A percentile compares a stretch with the other conserved stretches of the same genome.
Conservation (phyloP, 2,113 vertebrate genomes). For the Lophura nycthemera region DNA sequence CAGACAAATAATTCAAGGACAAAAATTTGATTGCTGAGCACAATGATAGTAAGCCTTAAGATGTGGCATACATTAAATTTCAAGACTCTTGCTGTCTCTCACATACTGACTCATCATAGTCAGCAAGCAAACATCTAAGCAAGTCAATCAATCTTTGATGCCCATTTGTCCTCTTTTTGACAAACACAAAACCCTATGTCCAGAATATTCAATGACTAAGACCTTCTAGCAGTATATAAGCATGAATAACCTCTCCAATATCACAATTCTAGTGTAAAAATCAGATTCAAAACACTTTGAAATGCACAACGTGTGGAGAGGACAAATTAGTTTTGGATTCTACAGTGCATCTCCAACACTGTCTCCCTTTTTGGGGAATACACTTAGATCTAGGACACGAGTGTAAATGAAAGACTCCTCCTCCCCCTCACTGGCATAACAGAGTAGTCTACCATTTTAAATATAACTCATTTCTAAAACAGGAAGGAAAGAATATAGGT, state of each 20-base stretch:
- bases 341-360: rapidly evolving
- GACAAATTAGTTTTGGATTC: not conserved
- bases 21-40: not conserved
- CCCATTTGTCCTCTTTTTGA: not conserved
- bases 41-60: not conserved
- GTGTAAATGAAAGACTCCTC: not conserved
- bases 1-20: not conserved
- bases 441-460: not conserved
- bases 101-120: not conserved
- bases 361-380: not conserved
- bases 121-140: not conserved
- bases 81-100: not conserved
- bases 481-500: not conserved
- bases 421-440: not conserved
- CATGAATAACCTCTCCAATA: not conserved
- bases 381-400: not conserved
- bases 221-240: not conserved
- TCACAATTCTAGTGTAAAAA: not conserved
- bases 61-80: not conserved
- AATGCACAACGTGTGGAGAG: not conserved
- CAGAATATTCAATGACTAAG: not conserved
- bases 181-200: not conserved
- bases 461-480: not conserved
- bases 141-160: not conserved
- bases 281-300: not conserved